Evolutionary conservation across 2,888 invertebrate species (phyloP), one percentile per base, ranked within the genome.

Genomic region (Perithous albicinctus): DNA sequence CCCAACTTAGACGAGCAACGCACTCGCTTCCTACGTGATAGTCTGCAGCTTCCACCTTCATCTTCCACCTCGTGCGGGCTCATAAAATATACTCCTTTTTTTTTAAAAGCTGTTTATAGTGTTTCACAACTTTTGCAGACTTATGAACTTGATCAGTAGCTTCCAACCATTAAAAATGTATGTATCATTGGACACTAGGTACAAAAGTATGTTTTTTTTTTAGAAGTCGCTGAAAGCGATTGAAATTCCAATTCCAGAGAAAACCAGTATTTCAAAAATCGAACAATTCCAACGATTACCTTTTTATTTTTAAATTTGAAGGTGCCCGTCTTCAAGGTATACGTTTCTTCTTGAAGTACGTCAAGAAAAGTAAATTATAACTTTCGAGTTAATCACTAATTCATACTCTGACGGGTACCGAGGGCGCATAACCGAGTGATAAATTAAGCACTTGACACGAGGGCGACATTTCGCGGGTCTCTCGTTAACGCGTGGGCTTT

Each of bases 1-100:
- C 66, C 56, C 78, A 82, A 78, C 75, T 82, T 72, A 75, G 75
- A 82, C 70, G 66, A 78, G 66, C 48, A 59, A 75, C 64, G 78
- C 66, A 78, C 66, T 74, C 54, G 67, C 81, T 78, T 64, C 59
- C 73, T 66, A 59, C 54, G 26, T 43, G 70, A 54, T 70, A 74
- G n/a, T n/a, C n/a, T n/a, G n/a, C 77, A 74, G 69, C 78, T 59
- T 74, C 48, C 56, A 41, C 59, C 66, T n/a, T n/a, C 77, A 75
- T 64, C 74, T 64, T 66, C 51, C 48, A 54, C 51, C 61, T 61
- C 46, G 56, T 66, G 6, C 26, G 26, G 38, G 59, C 46, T 69
- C 56, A 43, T 20, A 41, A 73, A 20, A 74, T 26, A 70, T 74
- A 35, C 46, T 70, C 15, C 15, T 12, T 32, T 74, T 73, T 41